Conservation (phyloP, 2,888 invertebrate species). For the Gryllus longicercus region DNA sequence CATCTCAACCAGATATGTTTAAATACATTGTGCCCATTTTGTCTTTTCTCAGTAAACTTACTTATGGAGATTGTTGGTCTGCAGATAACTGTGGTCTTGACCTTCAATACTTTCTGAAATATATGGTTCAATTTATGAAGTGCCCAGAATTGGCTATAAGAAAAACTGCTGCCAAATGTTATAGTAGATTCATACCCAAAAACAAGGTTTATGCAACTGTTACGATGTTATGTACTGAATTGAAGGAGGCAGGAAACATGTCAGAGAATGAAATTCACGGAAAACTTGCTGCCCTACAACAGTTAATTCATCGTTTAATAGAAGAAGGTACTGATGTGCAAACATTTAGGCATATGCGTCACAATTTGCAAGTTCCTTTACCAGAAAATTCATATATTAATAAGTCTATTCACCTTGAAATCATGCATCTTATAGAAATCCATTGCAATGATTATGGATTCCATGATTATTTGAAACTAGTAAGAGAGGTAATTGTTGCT, state of each 20-base stretch:
- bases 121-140: slow-evolving; percentile 37
- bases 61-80: slow-evolving; percentile 38
- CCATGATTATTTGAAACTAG: not conserved
- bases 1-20: not conserved
- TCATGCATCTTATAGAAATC: not conserved
- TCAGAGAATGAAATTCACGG: slow-evolving; percentile 43
- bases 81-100: not conserved
- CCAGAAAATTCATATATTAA: not conserved
- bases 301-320: slow-evolving; percentile 40
- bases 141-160: slow-evolving; percentile 43
- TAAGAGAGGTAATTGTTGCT: not conserved
- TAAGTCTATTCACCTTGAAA: not conserved
- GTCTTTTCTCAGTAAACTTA: slow-evolving; percentile 47
- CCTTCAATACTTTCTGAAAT: slow-evolving; percentile 36
- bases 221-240: slow-evolving; percentile 32
- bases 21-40: slow-evolving; percentile 47
- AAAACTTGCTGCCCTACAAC: slow-evolving; percentile 41
- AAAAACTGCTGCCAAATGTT: slow-evolving; percentile 44
- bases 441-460: not conserved
- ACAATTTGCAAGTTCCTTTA: not conserved
- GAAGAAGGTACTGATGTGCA: slow-evolving; percentile 26
- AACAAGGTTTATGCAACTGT: slow-evolving; percentile 35
- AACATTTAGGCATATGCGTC: not conserved
- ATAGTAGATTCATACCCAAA: slow-evolving; percentile 42
- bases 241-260: slow-evolving; percentile 32